Evolutionary conservation across 2,797 vertebrate species (phyloP).

Genomic region (Artibeus lituratus): DNA sequence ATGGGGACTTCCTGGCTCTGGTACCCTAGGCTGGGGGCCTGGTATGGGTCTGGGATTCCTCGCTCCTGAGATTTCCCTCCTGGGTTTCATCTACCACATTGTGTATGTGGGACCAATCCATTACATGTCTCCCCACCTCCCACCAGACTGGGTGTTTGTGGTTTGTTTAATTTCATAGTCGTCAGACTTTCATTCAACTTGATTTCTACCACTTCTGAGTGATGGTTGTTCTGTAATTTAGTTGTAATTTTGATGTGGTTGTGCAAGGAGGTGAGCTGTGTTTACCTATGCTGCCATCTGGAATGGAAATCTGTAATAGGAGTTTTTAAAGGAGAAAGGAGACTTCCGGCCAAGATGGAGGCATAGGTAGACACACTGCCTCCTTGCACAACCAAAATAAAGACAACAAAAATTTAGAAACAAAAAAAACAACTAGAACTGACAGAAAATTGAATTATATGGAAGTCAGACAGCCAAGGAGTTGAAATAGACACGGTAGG

Average conservation of each 20-base stretch:
- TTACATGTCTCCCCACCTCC: neutral
- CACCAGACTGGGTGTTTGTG: neutral
- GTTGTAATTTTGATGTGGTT: neutral
- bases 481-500: no score
- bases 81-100: neutral
- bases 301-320: neutral
- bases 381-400: no score
- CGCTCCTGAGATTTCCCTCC: neutral
- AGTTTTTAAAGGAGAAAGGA: neutral
- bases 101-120: neutral
- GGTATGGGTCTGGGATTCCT: neutral
- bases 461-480: no score
- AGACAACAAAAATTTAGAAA: no score
- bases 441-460: no score
- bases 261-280: neutral
- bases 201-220: neutral
- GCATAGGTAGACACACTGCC: no score
- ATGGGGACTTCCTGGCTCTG: neutral
- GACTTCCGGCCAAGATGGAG: no score
- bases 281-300: neutral
- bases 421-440: no score
- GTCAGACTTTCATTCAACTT: neutral
- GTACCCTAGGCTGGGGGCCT: neutral
- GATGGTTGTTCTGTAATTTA: neutral
- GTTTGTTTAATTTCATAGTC: neutral